Percentiles rank a stretch among this genome's conserved stretches.
phyloP scores from a whole-genome alignment of 2,888 invertebrate genomes.

The Drosophila leonis region DNA sequence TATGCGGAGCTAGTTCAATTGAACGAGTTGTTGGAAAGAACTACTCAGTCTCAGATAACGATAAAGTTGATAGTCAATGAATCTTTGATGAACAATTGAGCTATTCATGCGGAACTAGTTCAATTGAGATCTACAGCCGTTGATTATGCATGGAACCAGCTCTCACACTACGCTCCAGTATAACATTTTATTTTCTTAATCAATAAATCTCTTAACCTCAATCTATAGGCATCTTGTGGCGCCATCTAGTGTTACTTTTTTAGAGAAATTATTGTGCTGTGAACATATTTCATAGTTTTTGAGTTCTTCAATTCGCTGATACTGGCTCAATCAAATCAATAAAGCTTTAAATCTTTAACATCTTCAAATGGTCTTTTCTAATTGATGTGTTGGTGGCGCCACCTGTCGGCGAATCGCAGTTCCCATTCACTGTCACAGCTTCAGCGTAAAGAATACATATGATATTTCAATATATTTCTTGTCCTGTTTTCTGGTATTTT shows the following conservation, averaged over 20 bases:
- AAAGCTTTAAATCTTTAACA: too few species aligned
- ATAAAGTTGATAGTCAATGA: too few species aligned
- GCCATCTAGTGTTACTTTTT: too few species aligned
- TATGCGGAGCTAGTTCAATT: too few species aligned
- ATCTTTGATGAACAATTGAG: neutral
- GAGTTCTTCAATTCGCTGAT: too few species aligned
- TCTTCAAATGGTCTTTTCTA: neutral
- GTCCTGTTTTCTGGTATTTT: neutral
- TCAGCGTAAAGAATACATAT: neutral
- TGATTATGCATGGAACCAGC: neutral
- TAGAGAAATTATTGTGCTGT: too few species aligned
- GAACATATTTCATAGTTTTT: too few species aligned
- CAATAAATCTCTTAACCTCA: neutral
- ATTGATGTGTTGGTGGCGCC: constrained; percentile 1
- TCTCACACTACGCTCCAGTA: neutral
- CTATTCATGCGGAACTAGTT: neutral
- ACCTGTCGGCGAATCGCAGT: constrained; percentile 1
- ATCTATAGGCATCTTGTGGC: neutral
- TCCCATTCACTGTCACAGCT: neutral
- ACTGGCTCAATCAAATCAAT: too few species aligned
- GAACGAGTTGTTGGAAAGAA: neutral
- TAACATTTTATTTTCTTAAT: neutral
- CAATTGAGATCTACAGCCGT: neutral
- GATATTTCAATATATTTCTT: neutral
- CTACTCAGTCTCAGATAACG: neutral